Percentiles rank a stretch among this genome's conserved stretches.
Evolutionary conservation across 35 echinoderm and acorn worm genomes (phyloP).

Genomic region (Strongylocentrotus purpuratus): DNA sequence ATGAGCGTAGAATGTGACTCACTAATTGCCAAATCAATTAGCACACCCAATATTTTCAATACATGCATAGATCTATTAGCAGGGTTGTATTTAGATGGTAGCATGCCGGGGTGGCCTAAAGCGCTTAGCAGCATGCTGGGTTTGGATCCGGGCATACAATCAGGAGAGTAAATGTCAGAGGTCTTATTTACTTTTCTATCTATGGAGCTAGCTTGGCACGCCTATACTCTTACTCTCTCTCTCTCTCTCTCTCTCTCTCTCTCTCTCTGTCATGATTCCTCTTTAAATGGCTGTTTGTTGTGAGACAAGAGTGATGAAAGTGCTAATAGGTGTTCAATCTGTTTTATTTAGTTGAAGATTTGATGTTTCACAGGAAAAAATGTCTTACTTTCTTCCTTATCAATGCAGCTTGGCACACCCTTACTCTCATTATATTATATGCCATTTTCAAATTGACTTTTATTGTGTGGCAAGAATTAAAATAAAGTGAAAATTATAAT

Average conservation of each 20-base stretch:
- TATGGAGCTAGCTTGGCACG: background rate
- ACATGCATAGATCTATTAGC: background rate
- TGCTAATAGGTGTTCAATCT: too few species aligned
- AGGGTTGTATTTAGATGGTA: background rate
- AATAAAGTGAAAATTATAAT: too few species aligned
- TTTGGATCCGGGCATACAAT: background rate
- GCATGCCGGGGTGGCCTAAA: background rate
- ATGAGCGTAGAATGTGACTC: background rate
- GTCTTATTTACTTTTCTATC: background rate
- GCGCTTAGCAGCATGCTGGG: background rate
- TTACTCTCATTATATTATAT: too few species aligned
- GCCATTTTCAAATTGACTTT: too few species aligned
- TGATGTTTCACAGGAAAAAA: too few species aligned
- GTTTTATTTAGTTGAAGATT: too few species aligned
- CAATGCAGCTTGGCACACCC: too few species aligned
- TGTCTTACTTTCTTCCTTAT: too few species aligned
- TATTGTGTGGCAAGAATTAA: too few species aligned
- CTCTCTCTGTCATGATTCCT: background rate
- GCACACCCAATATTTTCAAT: background rate
- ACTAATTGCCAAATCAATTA: slow-evolving; percentile 13
- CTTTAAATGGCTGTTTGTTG: background rate
- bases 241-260: background rate
- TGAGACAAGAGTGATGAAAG: background rate
- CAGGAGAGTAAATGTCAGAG: background rate
- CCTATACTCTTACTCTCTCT: background rate